Evolutionary conservation across 2,113 vertebrate genomes (phyloP).

Genomic region (Ammodytes dubius): DNA sequence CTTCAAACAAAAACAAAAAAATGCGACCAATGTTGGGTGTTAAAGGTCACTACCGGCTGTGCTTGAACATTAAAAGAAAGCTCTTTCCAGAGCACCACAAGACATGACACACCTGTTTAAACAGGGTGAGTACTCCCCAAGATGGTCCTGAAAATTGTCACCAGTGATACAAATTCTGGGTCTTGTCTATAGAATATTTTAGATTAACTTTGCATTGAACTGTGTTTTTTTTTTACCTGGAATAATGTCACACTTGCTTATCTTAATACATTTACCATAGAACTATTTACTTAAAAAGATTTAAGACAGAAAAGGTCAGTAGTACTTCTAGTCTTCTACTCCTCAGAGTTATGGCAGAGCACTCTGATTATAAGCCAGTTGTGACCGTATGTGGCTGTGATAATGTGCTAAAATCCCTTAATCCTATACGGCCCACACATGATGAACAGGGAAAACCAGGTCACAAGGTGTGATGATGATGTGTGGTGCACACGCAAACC

Average conservation of each 20-base stretch:
- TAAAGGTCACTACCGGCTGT: background rate
- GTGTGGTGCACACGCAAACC: background rate
- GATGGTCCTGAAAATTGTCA: background rate
- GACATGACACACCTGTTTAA: background rate
- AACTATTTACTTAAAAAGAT: background rate
- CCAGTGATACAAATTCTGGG: background rate
- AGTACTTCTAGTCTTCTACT: constrained; percentile 16
- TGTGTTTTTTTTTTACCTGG: background rate
- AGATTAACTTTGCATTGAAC: background rate
- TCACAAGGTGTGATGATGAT: constrained; percentile 18
- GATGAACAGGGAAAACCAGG: constrained; percentile 13
- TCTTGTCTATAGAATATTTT: background rate
- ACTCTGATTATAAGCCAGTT: constrained; percentile 33
- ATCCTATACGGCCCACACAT: constrained; percentile 41
- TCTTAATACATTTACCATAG: background rate
- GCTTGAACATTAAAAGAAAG: background rate
- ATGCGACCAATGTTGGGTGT: background rate
- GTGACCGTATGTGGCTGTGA: constrained; percentile 37
- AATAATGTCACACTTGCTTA: background rate
- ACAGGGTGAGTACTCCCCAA: background rate
- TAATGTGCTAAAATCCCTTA: constrained; percentile 55
- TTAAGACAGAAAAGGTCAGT: constrained; percentile 5
- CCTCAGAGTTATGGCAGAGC: constrained; percentile 12
- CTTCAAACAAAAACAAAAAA: background rate
- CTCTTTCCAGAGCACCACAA: background rate